phyloP scores from a whole-genome alignment of 2,888 invertebrate genomes.

The Plebejus argus region DNA sequence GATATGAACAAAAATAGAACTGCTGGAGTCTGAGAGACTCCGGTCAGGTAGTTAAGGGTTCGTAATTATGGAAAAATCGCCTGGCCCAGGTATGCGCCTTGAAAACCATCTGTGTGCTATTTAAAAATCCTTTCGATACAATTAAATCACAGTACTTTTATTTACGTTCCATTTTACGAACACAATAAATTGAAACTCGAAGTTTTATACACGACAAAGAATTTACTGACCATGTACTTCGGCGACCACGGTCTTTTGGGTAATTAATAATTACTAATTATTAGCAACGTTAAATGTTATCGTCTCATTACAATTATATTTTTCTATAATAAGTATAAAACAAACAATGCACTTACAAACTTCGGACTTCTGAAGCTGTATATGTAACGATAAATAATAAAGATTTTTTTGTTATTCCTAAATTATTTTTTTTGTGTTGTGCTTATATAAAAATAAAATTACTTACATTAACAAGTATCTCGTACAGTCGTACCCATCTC shows the following conservation, averaged over 20 bases:
- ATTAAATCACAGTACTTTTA: conserved; percentile 15
- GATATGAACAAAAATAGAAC: too few relatives aligned
- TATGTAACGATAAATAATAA: too few relatives aligned
- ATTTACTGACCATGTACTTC: background rate
- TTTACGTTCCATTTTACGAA: background rate
- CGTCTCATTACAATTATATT: too few relatives aligned
- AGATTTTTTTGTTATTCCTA: too few relatives aligned
- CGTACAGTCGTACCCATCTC: background rate
- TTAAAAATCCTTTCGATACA: conserved; percentile 5
- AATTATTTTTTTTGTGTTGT: too few relatives aligned
- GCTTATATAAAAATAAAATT: too few relatives aligned
- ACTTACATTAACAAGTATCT: background rate
- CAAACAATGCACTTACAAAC: too few relatives aligned
- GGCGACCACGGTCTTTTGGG: background rate
- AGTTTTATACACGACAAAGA: background rate
- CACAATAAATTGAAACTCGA: background rate
- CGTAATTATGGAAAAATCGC: conserved; percentile 43
- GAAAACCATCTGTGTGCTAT: conserved; percentile 14
- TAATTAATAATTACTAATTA: background rate
- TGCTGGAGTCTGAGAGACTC: too few relatives aligned
- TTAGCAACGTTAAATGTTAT: background rate
- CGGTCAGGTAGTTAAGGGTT: too few relatives aligned
- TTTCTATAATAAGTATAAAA: too few relatives aligned
- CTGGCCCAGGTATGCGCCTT: conserved; percentile 36
- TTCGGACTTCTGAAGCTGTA: too few relatives aligned